Evolutionary conservation across 2,113 vertebrate species (phyloP).

Genomic region (Corythoichthys intestinalis): DNA sequence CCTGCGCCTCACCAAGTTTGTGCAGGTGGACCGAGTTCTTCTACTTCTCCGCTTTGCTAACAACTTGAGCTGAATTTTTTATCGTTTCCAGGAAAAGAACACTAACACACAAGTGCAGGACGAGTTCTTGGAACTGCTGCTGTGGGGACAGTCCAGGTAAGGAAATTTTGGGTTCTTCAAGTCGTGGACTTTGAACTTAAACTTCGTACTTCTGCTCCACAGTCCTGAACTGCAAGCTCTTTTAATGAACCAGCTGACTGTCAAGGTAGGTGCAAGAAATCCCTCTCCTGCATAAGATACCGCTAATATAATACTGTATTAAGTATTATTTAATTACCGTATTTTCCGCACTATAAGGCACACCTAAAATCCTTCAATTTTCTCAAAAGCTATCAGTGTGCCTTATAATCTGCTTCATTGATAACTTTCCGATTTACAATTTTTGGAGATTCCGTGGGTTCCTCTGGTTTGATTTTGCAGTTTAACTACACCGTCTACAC

Average conservation of each 20-base stretch:
- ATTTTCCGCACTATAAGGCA: no score
- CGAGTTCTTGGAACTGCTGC: slow-evolving; percentile 92
- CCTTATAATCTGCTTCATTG: no score
- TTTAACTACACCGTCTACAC: no score
- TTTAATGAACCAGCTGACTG: slow-evolving; percentile 94
- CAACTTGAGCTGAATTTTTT: not conserved
- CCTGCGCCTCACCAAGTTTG: slow-evolving; percentile 93
- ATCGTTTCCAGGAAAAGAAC: slow-evolving; percentile 84
- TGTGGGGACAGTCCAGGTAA: slow-evolving; percentile 98
- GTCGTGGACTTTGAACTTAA: slow-evolving; percentile 1
- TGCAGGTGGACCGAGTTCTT: slow-evolving; percentile 78
- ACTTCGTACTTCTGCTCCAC: slow-evolving; percentile 1
- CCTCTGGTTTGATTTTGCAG: no score
- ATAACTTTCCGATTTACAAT: no score
- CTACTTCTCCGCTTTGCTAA: not conserved
- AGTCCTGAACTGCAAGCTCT: slow-evolving; percentile 93
- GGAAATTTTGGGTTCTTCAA: not conserved
- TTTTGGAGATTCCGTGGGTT: no score
- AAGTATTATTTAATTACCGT: no score
- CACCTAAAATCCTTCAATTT: no score
- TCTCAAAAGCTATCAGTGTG: no score
- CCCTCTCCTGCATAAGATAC: no score
- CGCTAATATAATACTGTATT: no score
- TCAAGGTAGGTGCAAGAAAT: slow-evolving; percentile 78
- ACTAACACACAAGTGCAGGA: slow-evolving; percentile 95